Evolutionary conservation across 2,113 vertebrate species (phyloP), one percentile per base, ranked within the genome.

Genomic region (Aldabrachelys gigantea): DNA sequence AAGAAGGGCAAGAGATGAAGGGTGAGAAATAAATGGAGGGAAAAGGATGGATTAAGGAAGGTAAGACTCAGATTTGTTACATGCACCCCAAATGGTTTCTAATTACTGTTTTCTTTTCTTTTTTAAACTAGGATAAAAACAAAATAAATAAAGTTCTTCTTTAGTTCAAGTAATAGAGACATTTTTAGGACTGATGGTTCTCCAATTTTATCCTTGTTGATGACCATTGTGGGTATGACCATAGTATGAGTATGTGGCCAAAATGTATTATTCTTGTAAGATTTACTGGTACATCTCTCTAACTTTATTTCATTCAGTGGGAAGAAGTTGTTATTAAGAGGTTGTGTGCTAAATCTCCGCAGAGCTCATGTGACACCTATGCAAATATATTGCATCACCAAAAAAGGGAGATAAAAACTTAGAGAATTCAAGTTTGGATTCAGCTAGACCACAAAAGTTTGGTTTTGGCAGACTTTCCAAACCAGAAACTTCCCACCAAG

Each of bases 81-180:
- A 3, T 44, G 13, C 31, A 49, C 80, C 35, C 2, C 72, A 21
- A 78, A 35, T 6, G 76, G 27, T 29, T 56, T 62, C 3, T 19
- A 57, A 3, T 24, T 72, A 69, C 25, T 12, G 0, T 0, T 50
- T 50, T 50, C 50, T 50, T 0, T 3, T 1, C 1, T 13, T 12
- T 53, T 50, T 44, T 44, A 1, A 75, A n/a, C n/a, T n/a, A 69
- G 31, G 38, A 85, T 6, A 82, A 3, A 82, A 78, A 82, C 50
- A 85, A 87, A 88, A 50, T 10, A 93, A 91, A 57, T 8, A 41
- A 72, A 72, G n/a, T 72, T 38, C 8, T 38, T 9, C 35, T 21
- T 72, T 38, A 72, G 65, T 72, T 72, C 65, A 72, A 72, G n/a
- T 72, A 22, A 65, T 17, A 38, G 8, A 38, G 65, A 9, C 10